Conservation (phyloP, 1,140 invertebrate genomes). For the Zaprionus taronus region DNA sequence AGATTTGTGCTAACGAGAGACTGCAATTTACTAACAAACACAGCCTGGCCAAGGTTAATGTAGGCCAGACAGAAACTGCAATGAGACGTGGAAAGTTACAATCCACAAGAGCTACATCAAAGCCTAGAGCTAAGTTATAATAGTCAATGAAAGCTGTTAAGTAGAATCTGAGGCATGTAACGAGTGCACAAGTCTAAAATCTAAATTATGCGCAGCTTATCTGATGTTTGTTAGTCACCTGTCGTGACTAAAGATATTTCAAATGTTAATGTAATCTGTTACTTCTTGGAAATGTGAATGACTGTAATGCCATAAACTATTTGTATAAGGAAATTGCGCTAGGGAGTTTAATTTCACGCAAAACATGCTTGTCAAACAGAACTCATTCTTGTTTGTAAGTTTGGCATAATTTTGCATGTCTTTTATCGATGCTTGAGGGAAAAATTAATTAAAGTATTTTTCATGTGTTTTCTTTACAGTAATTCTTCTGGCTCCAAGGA, state of each 20-base stretch:
- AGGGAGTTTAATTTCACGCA: too few relatives aligned
- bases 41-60: conserved; percentile 42
- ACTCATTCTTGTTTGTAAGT: too few relatives aligned
- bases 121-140: conserved; percentile 5
- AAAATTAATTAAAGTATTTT: conserved; percentile 52
- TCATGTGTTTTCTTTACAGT: conserved; percentile 56
- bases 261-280: background rate
- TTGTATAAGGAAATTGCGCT: too few relatives aligned
- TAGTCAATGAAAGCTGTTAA: background rate
- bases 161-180: background rate
- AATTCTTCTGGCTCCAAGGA: conserved; percentile 84
- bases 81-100: background rate
- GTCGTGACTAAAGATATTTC: background rate
- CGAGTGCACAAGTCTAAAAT: background rate
- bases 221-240: background rate
- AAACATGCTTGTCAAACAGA: too few relatives aligned
- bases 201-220: background rate
- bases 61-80: conserved; percentile 9
- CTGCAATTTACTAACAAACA: conserved; percentile 20
- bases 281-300: background rate
- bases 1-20: conserved; percentile 38
- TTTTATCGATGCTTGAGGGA: conserved; percentile 29
- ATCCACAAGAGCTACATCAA: background rate
- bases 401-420: conserved; percentile 20
- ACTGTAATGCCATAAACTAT: too few relatives aligned